A percentile compares a stretch with the other conserved stretches of the same genome.
Conservation (phyloP, 2,888 invertebrate species). For the Calephelis perditalis region DNA sequence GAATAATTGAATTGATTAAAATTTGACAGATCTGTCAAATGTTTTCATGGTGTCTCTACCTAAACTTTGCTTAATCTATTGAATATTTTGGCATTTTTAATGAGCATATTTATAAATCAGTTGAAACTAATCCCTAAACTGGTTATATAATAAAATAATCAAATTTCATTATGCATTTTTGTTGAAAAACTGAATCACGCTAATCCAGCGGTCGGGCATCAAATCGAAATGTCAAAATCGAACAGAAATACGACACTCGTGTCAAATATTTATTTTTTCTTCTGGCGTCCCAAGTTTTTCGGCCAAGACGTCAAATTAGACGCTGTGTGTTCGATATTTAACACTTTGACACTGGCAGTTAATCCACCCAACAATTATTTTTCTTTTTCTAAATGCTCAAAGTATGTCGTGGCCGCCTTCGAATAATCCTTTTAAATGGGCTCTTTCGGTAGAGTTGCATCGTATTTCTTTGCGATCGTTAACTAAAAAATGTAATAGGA, state of each 20-base stretch:
- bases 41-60: too few species aligned
- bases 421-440: conserved; percentile 74
- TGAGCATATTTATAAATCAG: not conserved
- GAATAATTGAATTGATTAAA: too few species aligned
- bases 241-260: conserved; percentile 69
- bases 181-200: conserved; percentile 50
- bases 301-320: conserved; percentile 72
- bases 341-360: conserved; percentile 77
- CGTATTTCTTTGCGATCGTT: conserved; percentile 50
- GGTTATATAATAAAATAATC: conserved; percentile 36
- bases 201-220: conserved; percentile 38
- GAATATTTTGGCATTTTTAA: conserved; percentile 6
- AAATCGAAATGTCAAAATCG: conserved; percentile 66
- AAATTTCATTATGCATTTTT: conserved; percentile 49
- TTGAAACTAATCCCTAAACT: conserved; percentile 40
- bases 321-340: conserved; percentile 73
- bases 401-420: conserved; percentile 63
- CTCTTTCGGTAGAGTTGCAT: conserved; percentile 42
- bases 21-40: too few species aligned
- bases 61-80: not conserved
- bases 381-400: conserved; percentile 53
- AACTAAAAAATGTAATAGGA: conserved; percentile 56
- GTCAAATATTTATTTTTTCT: conserved; percentile 55
- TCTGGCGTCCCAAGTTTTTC: conserved; percentile 47
- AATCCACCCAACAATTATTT: conserved; percentile 68